Percentiles rank a stretch among this genome's conserved stretches.
phyloP scores from a whole-genome alignment of 2,888 invertebrate species.

The Taphrorychus bicolor region DNA sequence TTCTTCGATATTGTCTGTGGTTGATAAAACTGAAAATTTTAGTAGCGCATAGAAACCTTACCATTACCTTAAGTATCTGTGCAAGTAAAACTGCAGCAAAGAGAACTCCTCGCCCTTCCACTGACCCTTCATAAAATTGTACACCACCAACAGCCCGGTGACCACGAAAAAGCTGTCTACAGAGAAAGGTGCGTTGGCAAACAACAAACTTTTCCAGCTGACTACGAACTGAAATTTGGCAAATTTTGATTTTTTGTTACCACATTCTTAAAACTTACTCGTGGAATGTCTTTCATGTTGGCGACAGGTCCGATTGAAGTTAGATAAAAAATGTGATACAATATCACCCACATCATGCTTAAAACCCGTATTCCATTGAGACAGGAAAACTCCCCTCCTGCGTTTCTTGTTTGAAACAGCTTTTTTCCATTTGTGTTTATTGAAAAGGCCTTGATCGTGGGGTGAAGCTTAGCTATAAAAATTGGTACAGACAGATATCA shows the following conservation, averaged over 20 bases:
- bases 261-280: too few species aligned
- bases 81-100: slow-evolving; percentile 37
- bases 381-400: slow-evolving; percentile 14
- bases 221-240: too few species aligned
- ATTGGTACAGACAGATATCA: neutral
- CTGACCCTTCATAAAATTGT: slow-evolving; percentile 40
- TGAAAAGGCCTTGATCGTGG: slow-evolving; percentile 13
- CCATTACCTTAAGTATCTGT: slow-evolving; percentile 43
- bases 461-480: neutral
- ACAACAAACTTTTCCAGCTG: too few species aligned
- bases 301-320: slow-evolving; percentile 9
- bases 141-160: slow-evolving; percentile 40
- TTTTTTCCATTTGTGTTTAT: slow-evolving; percentile 16
- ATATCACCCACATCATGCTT: slow-evolving; percentile 21
- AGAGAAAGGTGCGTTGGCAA: slow-evolving; percentile 37
- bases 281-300: slow-evolving; percentile 1
- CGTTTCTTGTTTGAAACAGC: slow-evolving; percentile 9
- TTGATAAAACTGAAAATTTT: too few species aligned
- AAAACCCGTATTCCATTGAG: slow-evolving; percentile 14
- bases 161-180: slow-evolving; percentile 45
- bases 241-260: too few species aligned
- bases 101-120: slow-evolving; percentile 39
- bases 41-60: too few species aligned
- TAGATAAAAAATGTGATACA: slow-evolving; percentile 5
- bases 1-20: too few species aligned